Percentiles rank a stretch among this genome's conserved stretches.
These are phyloP conservation scores for Chrysolina americana DNA, from an alignment of 2,888 invertebrate species.

Conservation along the genomic window DNA sequence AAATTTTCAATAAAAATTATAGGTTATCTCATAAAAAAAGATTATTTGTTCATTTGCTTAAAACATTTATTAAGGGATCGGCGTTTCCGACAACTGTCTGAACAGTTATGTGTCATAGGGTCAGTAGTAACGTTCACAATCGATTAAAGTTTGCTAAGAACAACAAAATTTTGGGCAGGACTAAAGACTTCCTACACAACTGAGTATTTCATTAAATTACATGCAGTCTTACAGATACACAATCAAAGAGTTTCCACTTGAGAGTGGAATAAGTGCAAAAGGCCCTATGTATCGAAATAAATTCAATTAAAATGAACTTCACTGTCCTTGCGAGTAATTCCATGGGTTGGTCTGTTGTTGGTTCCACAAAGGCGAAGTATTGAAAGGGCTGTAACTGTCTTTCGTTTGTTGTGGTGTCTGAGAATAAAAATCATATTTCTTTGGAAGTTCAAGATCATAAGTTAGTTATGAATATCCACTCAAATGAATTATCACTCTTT, in stretches of 20 bases:
- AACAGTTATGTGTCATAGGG: conserved; percentile 37
- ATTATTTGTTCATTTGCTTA: conserved; percentile 39
- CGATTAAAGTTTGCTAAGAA: conserved; percentile 46
- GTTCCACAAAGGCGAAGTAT: conserved; percentile 68
- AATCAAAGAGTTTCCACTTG: conserved; percentile 45
- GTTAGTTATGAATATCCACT: too few species aligned
- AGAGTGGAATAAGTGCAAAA: conserved; percentile 58
- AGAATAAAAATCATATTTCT: conserved; percentile 20
- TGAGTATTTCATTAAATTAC: conserved; percentile 61
- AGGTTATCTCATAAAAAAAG: not conserved
- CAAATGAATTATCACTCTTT: too few species aligned
- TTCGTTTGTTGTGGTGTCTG: conserved; percentile 47
- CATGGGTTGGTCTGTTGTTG: conserved; percentile 66
- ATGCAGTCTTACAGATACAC: conserved; percentile 60
- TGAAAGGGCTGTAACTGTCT: conserved; percentile 67
- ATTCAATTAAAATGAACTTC: conserved; percentile 44
- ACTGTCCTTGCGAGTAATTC: conserved; percentile 59
- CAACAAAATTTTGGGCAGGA: conserved; percentile 50
- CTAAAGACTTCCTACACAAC: conserved; percentile 56
- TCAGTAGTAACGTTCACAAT: conserved; percentile 41
- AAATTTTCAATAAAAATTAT: too few species aligned
- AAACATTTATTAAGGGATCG: conserved; percentile 50
- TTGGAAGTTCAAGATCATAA: too few species aligned
- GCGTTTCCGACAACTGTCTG: conserved; percentile 34
- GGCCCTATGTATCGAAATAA: conserved; percentile 44